phyloP scores from a whole-genome alignment of 2,797 vertebrate genomes.

The Malacoctenus gilli region DNA sequence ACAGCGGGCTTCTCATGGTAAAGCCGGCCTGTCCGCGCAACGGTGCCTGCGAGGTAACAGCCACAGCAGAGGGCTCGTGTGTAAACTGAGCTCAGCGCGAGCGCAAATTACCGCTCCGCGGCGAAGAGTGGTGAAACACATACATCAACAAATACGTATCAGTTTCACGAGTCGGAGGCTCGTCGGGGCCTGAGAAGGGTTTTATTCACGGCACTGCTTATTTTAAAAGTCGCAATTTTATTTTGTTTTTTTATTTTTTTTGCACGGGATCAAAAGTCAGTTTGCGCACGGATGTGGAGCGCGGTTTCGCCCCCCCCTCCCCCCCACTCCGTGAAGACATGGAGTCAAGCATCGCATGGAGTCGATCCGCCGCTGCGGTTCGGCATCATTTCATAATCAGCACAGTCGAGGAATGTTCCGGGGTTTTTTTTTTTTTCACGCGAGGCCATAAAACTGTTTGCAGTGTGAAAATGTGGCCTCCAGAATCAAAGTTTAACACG shows the following conservation, averaged over 20 bases:
- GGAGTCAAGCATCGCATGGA: conserved; percentile 16
- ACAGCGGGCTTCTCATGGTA: conserved; percentile 45
- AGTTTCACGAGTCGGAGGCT: conserved; percentile 1
- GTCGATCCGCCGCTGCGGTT: conserved; percentile 25
- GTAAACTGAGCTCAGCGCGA: conserved; percentile 19
- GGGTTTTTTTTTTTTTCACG: too few species aligned
- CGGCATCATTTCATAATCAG: conserved; percentile 49
- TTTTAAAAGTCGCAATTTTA: conserved; percentile 30
- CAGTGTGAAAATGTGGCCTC: conserved; percentile 44
- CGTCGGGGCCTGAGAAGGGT: conserved; percentile 1
- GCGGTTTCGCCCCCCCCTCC: too few species aligned
- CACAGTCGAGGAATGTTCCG: conserved; percentile 37
- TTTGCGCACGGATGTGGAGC: conserved; percentile 16
- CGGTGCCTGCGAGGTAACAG: neutral
- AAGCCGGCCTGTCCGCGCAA: conserved; percentile 47
- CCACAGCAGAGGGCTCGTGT: conserved; percentile 26
- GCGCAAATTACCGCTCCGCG: too few species aligned
- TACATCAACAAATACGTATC: conserved; percentile 8
- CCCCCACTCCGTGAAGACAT: conserved; percentile 26
- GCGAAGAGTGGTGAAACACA: conserved; percentile 11
- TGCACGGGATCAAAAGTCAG: conserved; percentile 17
- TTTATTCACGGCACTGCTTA: conserved; percentile 17
- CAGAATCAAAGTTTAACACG: conserved; percentile 40
- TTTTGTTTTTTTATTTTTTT: conserved; percentile 21
- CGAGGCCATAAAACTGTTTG: conserved; percentile 47